Conservation (phyloP, 2,888 invertebrate species). For the Thecocarcelia acutangulata region DNA sequence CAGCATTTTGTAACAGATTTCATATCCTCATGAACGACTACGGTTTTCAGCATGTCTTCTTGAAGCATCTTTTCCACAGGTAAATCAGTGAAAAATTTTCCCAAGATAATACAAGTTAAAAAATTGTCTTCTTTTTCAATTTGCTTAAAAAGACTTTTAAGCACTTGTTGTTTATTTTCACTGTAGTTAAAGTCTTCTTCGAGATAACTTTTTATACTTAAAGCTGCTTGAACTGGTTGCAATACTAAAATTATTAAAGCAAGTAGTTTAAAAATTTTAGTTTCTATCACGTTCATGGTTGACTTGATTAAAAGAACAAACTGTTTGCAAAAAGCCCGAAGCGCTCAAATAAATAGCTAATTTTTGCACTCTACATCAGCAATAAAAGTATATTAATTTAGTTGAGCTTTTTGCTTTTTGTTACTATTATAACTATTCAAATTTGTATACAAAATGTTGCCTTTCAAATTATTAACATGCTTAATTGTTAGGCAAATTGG, state of each 20-base stretch:
- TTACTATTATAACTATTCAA: too few species aligned
- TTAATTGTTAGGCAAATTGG: too few species aligned
- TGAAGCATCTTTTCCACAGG: conserved; percentile 19
- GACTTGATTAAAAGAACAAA: conserved; percentile 37
- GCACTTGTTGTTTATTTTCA: background rate
- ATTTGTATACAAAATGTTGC: too few species aligned
- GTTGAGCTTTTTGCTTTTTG: too few species aligned
- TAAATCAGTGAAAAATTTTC: background rate
- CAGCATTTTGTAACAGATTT: background rate
- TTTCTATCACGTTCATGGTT: conserved; percentile 38
- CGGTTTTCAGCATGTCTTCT: background rate
- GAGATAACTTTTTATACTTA: background rate
- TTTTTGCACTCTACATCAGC: background rate
- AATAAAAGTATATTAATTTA: background rate
- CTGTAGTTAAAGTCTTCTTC: background rate
- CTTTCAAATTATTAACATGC: too few species aligned
- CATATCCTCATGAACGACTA: background rate
- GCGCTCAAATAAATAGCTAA: conserved; percentile 20
- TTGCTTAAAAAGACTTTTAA: conserved; percentile 5
- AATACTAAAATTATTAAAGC: conserved; percentile 1
- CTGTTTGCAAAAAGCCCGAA: conserved; percentile 18
- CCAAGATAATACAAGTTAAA: conserved; percentile 23
- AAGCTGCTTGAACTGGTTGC: background rate
- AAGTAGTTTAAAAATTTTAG: conserved; percentile 18
- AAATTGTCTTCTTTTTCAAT: conserved; percentile 15